phyloP scores from a whole-genome alignment of 2,888 invertebrate genomes.

The Epinotia nisella region DNA sequence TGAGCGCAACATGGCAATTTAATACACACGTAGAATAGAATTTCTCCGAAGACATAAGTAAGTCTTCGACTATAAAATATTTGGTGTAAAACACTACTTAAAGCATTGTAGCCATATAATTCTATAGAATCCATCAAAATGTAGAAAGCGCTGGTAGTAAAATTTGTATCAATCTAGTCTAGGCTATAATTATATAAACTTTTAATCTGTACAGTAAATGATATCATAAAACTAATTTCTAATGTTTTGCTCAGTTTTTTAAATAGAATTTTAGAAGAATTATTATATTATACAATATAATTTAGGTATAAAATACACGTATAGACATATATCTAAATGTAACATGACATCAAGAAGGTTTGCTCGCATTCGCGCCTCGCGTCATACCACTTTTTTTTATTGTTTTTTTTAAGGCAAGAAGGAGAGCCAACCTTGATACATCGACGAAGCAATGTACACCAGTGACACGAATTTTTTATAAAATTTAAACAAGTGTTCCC shows the following conservation, averaged over 20 bases:
- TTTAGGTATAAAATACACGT: constrained; percentile 25
- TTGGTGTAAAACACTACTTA: neutral
- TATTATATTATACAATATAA: constrained; percentile 25
- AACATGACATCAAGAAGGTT: constrained; percentile 43
- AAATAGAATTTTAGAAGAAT: constrained; percentile 27
- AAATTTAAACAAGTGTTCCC: constrained; percentile 61
- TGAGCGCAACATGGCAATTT: constrained; percentile 21
- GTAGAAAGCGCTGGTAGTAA: neutral
- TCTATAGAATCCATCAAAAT: neutral
- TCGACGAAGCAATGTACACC: constrained; percentile 62
- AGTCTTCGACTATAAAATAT: neutral
- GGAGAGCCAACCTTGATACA: constrained; percentile 62
- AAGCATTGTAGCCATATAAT: neutral
- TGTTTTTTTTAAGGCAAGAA: constrained; percentile 22
- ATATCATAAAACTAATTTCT: neutral
- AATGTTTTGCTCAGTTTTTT: constrained; percentile 33
- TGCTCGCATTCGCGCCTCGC: constrained; percentile 48
- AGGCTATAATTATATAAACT: neutral
- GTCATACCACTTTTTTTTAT: constrained; percentile 4
- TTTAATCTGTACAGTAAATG: neutral
- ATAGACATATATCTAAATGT: constrained; percentile 29
- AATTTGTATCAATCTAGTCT: neutral
- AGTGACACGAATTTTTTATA: constrained; percentile 53
- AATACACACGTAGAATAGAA: neutral
- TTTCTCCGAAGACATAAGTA: neutral